These are phyloP conservation scores for Sitophilus oryzae DNA, from an alignment of 1,140 invertebrate species.

Conservation along the genomic window DNA sequence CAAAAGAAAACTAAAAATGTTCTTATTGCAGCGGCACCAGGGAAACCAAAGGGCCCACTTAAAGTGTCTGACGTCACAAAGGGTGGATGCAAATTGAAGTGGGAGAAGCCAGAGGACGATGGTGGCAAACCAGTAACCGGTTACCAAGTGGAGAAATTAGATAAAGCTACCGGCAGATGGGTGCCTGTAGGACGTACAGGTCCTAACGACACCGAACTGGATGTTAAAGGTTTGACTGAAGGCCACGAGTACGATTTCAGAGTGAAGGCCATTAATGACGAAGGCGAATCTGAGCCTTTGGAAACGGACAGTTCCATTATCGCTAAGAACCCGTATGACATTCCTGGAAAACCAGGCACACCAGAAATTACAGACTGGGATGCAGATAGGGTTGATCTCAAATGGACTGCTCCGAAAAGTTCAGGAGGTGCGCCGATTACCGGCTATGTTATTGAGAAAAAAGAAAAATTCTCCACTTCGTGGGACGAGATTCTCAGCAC, in stretches of 20 bases:
- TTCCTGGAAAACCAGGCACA: slow-evolving; percentile 80
- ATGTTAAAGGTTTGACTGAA: slow-evolving; percentile 85
- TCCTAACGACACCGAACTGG: slow-evolving; percentile 78
- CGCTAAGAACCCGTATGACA: slow-evolving; percentile 93
- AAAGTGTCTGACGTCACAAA: slow-evolving; percentile 92
- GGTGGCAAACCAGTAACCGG: slow-evolving; percentile 94
- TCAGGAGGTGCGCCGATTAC: slow-evolving; percentile 92
- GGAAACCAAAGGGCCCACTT: slow-evolving; percentile 83
- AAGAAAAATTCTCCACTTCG: slow-evolving; percentile 79
- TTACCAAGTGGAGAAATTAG: slow-evolving; percentile 95
- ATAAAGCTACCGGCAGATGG: slow-evolving; percentile 89
- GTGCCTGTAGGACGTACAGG: slow-evolving; percentile 84
- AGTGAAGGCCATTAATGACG: slow-evolving; percentile 95
- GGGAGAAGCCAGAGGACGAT: slow-evolving; percentile 97
- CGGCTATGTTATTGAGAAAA: slow-evolving; percentile 95
- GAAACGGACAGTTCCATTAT: slow-evolving; percentile 77
- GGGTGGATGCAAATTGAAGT: slow-evolving; percentile 84
- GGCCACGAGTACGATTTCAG: slow-evolving; percentile 95
- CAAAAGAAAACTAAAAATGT: not conserved
- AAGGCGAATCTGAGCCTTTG: slow-evolving; percentile 94
- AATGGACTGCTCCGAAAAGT: slow-evolving; percentile 85
- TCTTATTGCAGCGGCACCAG: slow-evolving; percentile 58
- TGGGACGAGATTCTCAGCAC: slow-evolving; percentile 88
- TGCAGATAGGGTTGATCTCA: slow-evolving; percentile 84
- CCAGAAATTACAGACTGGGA: slow-evolving; percentile 91